phyloP scores from a whole-genome alignment of 2,888 invertebrate species.

The Eupithecia insigniata region DNA sequence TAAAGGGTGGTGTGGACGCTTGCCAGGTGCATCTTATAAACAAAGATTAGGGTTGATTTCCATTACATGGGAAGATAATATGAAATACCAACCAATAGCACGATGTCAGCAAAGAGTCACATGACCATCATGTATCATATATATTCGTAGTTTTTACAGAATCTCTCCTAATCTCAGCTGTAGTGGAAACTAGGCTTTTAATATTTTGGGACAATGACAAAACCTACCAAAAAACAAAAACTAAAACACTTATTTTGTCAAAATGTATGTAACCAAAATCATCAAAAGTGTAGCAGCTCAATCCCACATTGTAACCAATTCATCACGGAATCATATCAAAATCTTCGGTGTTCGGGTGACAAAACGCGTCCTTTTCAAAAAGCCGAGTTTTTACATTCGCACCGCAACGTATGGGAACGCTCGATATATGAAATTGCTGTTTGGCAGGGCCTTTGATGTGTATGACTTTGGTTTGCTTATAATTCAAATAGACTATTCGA shows the following conservation, averaged over 20 bases:
- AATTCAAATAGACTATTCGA: background rate
- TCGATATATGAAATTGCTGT: background rate
- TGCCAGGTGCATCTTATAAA: slow-evolving; percentile 55
- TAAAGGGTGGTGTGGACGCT: slow-evolving; percentile 67
- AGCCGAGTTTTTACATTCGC: background rate
- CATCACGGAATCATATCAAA: background rate
- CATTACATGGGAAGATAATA: background rate
- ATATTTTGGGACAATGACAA: background rate
- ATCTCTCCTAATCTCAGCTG: background rate
- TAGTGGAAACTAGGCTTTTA: background rate
- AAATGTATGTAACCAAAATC: no score
- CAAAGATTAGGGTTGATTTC: background rate
- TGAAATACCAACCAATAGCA: background rate
- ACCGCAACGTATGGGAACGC: background rate
- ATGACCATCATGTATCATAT: no score
- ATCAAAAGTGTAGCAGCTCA: background rate
- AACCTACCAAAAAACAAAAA: background rate
- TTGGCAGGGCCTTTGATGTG: background rate
- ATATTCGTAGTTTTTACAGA: no score
- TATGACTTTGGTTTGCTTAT: background rate
- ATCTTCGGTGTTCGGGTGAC: background rate
- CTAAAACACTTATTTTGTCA: background rate
- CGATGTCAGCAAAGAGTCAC: background rate
- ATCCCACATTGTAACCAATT: background rate
- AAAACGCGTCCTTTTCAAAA: background rate